A percentile compares a stretch with the other conserved stretches of the same genome.
phyloP scores from a whole-genome alignment of 2,113 vertebrate species.

The Nycticryphes semicollaris region DNA sequence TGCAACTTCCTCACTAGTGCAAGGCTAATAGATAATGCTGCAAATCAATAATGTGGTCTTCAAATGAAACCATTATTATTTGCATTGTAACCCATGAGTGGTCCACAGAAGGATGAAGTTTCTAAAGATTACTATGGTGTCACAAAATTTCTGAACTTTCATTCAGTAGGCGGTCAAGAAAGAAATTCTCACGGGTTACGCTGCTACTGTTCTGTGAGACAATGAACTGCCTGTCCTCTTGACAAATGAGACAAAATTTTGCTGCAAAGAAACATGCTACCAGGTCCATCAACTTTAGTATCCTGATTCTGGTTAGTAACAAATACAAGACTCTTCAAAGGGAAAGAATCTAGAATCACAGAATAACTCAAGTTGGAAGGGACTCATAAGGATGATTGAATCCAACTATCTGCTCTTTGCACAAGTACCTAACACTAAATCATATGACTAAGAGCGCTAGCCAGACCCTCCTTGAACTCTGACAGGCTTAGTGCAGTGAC shows the following conservation, averaged over 20 bases:
- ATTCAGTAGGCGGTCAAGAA: background rate
- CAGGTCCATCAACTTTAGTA: background rate
- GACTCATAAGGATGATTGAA: background rate
- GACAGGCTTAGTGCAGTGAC: rapidly evolving
- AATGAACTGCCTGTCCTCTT: background rate
- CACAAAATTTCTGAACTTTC: background rate
- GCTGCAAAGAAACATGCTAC: background rate
- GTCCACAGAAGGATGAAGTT: background rate
- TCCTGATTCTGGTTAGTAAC: background rate
- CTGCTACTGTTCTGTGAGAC: background rate
- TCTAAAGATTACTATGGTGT: background rate
- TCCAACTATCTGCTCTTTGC: background rate
- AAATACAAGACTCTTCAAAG: background rate
- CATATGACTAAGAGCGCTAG: rapidly evolving
- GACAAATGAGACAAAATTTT: background rate
- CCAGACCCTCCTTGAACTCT: background rate
- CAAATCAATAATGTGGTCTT: background rate
- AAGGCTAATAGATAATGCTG: background rate
- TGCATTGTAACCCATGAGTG: background rate
- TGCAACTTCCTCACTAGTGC: background rate
- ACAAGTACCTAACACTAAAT: background rate
- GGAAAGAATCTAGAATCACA: background rate
- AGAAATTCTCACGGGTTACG: background rate
- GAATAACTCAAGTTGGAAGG: background rate
- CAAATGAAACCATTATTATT: background rate